Evolutionary conservation across 1,140 invertebrate species (phyloP), one percentile per base, ranked within the genome.

Genomic region (Dolichoris vasculosae): DNA sequence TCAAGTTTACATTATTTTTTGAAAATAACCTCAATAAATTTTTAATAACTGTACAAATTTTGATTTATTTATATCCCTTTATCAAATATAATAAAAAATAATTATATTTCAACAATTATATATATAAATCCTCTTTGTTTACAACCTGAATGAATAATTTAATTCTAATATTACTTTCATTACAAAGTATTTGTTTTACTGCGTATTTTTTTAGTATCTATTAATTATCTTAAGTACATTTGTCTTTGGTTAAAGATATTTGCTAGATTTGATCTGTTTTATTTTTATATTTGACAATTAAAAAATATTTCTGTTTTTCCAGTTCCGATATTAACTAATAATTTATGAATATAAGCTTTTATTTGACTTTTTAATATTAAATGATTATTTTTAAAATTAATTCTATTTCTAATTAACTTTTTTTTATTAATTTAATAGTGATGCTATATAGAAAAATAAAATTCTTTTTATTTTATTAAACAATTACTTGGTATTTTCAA

Each of bases 221-320:
- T 55, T 77, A 77, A 55, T 43, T 77, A 13, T 51, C 48, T 6
- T 55, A 77, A 77, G 8, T 35, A 2, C 30, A 30, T 55, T 46
- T 77, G 55, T 77, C 46, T 77, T 77, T 77, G 75, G 75, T 30
- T 77, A 77, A 77, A 77, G 35, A 77, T 77, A 77, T 55, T 77
- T 77, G 55, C n/a, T 55, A 77, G n/a, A 35, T 77, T 55, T 77
- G 48, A 30, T 30, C 30, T n/a, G n/a, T n/a, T 77, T 20, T 35
- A 51, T 7, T 55, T 43, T 23, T 75, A 75, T n/a, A 75, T 75
- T 48, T 75, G 46, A 7, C 7, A 7, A n/a, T 77, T 55, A 55
- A 55, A n/a, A 30, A 77, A 77, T 55, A n/a, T n/a, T n/a, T 51
- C 26, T 11, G 30, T 77, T 77, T 55, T 71, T 38, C 26, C 48